Evolutionary conservation across 2,113 vertebrate species (phyloP), one percentile per base, ranked within the genome.

Genomic region (Progne subis): DNA sequence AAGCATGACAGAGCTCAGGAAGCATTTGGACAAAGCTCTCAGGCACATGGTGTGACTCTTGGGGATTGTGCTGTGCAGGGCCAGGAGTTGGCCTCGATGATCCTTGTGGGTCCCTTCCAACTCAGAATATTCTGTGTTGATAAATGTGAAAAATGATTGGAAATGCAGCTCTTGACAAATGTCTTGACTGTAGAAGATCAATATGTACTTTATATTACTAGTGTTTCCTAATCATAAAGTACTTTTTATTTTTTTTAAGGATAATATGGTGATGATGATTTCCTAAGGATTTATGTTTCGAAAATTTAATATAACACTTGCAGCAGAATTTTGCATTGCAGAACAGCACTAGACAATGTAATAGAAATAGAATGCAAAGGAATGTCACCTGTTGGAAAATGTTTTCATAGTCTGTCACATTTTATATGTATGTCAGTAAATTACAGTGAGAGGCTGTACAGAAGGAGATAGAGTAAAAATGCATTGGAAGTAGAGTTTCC

Each of bases 341-440:
- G 60, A 85, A n/a, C 2, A 3, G 18, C 41, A 53, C 21, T 23
- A 41, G 67, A 57, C 79, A 88, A 5, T 49, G 12, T 60, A 59
- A 75, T 32, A 87, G 63, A 76, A 96, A 65, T 88, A 82, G 61
- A 90, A 92, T 50, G 86, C 86, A 88, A 76, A 55, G 71, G 59
- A 81, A 90, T 88, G 63, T 70, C 68, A 77, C 70, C 68, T 92
- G 63, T 82, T 92, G n/a, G 70, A 86, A 92, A 55, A 55, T 69
- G 59, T 90, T 95, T 92, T 92, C 50, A 32, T 67, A 65, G 37
- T 80, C 82, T 50, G 55, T 90, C 95, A 92, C 24, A 19, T 93
- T 92, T 90, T 93, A 28, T 94, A 70, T 67, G 59, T 88, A 50
- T 63, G 71, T 80, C 47, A 63, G 79, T 94, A 92, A 92, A 72